These are phyloP conservation scores for Mormyrops attenuatus DNA, from an alignment of 2,797 vertebrate species.

Conservation along the genomic window DNA sequence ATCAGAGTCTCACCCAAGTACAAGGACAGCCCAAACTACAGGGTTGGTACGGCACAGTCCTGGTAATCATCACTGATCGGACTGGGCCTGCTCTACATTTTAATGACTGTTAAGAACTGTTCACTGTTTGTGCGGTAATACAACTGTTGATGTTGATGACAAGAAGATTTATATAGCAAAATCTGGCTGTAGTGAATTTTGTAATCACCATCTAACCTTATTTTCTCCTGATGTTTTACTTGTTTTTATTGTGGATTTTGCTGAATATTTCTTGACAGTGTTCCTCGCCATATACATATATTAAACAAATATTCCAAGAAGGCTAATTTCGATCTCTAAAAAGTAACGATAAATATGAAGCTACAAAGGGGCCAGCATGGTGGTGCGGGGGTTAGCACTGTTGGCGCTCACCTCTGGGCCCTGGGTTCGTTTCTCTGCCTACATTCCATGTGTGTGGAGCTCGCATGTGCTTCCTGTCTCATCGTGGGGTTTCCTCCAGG, in stretches of 20 bases:
- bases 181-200: background rate
- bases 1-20: constrained; percentile 26
- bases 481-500: background rate
- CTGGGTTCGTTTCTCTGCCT: background rate
- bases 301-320: background rate
- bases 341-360: background rate
- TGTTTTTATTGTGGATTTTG: background rate
- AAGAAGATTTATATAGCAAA: background rate
- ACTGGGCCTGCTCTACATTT: background rate
- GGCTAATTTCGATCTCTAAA: background rate
- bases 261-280: background rate
- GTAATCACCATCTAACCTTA: background rate
- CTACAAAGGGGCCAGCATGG: background rate
- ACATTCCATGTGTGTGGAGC: background rate
- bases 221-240: background rate
- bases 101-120: background rate
- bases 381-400: background rate
- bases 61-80: background rate
- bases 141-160: background rate
- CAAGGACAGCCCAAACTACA: constrained; percentile 30
- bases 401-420: background rate
- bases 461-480: background rate
- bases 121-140: background rate
- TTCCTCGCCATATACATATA: background rate
- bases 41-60: constrained; percentile 16